Conservation (phyloP, 2,797 vertebrate species). For the Sebastes cheni region DNA sequence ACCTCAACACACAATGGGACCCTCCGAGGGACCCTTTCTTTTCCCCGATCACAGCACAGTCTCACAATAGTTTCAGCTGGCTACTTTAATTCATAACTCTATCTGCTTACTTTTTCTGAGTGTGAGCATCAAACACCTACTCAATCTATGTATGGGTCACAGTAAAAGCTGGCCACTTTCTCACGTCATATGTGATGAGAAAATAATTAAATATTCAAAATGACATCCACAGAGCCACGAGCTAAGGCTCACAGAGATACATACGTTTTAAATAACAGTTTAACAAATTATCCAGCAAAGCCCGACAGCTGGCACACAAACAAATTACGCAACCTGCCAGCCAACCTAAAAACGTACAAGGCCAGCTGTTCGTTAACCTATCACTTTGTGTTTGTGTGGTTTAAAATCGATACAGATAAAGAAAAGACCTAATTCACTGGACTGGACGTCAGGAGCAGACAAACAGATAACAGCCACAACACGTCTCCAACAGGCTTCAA, state of each 20-base stretch:
- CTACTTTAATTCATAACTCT: constrained; percentile 53
- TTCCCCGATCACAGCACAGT: constrained; percentile 26
- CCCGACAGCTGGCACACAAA: constrained; percentile 31
- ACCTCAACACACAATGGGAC: constrained; percentile 73
- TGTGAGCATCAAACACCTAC: constrained; percentile 1
- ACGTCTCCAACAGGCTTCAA: not conserved
- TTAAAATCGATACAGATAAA: constrained; percentile 30
- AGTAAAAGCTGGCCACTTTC: not conserved
- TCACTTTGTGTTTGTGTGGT: not conserved
- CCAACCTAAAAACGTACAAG: constrained; percentile 19
- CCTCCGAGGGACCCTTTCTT: constrained; percentile 66
- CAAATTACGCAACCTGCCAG: constrained; percentile 64
- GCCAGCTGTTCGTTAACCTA: constrained; percentile 26
- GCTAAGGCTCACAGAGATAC: not conserved
- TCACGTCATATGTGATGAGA: constrained; percentile 20
- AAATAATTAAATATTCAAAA: not conserved
- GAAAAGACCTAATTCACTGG: not conserved
- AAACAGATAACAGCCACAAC: not conserved
- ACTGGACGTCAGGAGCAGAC: not conserved
- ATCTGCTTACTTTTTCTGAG: not conserved
- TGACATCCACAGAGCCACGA: not conserved
- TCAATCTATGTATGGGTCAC: not conserved
- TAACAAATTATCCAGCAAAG: constrained; percentile 2
- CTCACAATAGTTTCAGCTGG: not conserved
- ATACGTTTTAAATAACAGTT: not conserved